phyloP scores from a whole-genome alignment of 2,888 invertebrate genomes.

The Cerastoderma edule region DNA sequence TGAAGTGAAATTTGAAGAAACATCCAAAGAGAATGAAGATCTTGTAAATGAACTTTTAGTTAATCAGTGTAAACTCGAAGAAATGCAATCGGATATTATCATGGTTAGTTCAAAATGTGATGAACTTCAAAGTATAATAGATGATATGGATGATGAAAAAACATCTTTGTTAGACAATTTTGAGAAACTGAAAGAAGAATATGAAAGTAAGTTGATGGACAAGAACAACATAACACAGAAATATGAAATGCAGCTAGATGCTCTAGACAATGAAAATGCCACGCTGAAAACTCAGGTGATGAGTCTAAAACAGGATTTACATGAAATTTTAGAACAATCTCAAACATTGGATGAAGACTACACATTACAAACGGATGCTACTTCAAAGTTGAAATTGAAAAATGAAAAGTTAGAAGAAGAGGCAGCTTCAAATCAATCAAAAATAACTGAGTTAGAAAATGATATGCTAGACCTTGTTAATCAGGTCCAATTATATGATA shows the following conservation, averaged over 20 bases:
- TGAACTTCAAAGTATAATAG: conserved; percentile 50
- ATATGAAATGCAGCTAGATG: conserved; percentile 52
- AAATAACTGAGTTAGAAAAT: conserved; percentile 38
- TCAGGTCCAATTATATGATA: conserved; percentile 39
- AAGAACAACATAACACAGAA: conserved; percentile 45
- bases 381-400: conserved; percentile 34
- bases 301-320: conserved; percentile 44
- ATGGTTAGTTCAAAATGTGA: conserved; percentile 43
- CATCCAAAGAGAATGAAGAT: conserved; percentile 60
- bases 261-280: conserved; percentile 53
- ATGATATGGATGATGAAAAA: conserved; percentile 58
- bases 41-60: conserved; percentile 46
- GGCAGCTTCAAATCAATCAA: conserved; percentile 31
- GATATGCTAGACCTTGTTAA: conserved; percentile 50
- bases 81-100: conserved; percentile 47
- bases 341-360: conserved; percentile 15
- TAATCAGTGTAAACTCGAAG: conserved; percentile 34
- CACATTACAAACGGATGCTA: conserved; percentile 13
- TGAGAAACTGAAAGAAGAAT: conserved; percentile 29
- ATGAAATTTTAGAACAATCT: conserved; percentile 27
- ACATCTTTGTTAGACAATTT: conserved; percentile 36
- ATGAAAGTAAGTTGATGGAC: conserved; percentile 38
- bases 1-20: conserved; percentile 52
- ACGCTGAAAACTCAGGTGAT: conserved; percentile 51
- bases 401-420: conserved; percentile 40